Evolutionary conservation across 2,113 vertebrate species (phyloP), one percentile per base, ranked within the genome.

Genomic region (Alligator sinensis): DNA sequence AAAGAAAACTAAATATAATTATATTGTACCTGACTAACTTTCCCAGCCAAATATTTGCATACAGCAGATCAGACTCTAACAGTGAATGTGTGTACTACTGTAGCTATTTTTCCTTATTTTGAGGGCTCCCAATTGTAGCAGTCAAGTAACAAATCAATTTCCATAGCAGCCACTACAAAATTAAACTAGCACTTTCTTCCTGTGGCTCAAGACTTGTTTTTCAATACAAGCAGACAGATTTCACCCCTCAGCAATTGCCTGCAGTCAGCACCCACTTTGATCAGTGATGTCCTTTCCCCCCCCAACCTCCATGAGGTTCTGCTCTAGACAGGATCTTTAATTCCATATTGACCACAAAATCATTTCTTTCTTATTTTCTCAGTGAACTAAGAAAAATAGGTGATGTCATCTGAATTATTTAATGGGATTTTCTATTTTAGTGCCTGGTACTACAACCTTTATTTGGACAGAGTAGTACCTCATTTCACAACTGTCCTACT

Each of bases 11-110:
- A 30, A 34, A 0, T 0, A 1, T 12, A 76, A 1, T 88, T 80
- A 55, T 63, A 78, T 74, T 84, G 9, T 79, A 82, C n/a, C 84
- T 94, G 75, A 60, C 87, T 93, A 72, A 79, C 8, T 87, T 38
- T 5, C n/a, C 28, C 77, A 77, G 72, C 16, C 22, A 34, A 4
- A 88, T 85, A 74, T 59, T 85, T 82, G 58, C 89, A 89, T 95
- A 47, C 18, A 62, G 14, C 4, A 13, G 7, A 7, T 16, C 84
- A 83, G 25, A 9, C 7, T 89, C 17, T 0, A 1, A 13, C 3
- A 4, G 19, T 74, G 13, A 57, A 9, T 62, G 14, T 80, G 27
- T 63, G 17, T 57, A n/a, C 24, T 94, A 2, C 47, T 83, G 10
- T 54, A 81, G 13, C 27, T 85, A 2, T 84, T 89, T 61, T 72